Conservation (phyloP, 2,888 invertebrate genomes). For the Tyria jacobaeae region DNA sequence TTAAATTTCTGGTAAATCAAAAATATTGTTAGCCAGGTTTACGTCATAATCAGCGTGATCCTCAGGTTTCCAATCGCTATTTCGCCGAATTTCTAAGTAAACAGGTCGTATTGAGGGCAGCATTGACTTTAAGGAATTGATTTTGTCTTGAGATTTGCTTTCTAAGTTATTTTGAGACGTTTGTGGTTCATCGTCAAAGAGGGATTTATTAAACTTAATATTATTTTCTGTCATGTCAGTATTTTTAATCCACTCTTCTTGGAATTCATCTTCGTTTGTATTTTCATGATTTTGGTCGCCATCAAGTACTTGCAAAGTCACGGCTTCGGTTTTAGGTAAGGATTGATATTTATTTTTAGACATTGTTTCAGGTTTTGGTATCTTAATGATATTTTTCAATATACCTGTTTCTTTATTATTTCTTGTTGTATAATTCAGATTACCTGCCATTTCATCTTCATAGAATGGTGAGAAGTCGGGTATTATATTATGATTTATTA, state of each 20-base stretch:
- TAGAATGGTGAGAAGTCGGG: background rate
- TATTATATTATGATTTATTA: background rate
- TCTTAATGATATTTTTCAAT: slow-evolving; percentile 14
- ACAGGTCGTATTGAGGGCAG: slow-evolving; percentile 59
- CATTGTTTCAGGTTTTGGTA: slow-evolving; percentile 3
- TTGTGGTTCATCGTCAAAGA: slow-evolving; percentile 2
- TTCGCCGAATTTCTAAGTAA: slow-evolving; percentile 65
- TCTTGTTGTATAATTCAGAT: background rate
- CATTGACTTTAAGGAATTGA: slow-evolving; percentile 52
- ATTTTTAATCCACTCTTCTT: slow-evolving; percentile 48
- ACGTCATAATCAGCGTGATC: slow-evolving; percentile 61
- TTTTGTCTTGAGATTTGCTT: slow-evolving; percentile 34
- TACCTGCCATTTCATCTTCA: background rate
- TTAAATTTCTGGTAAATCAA: slow-evolving; percentile 44
- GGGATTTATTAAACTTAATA: slow-evolving; percentile 15
- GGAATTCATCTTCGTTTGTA: slow-evolving; percentile 42
- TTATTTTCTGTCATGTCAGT: slow-evolving; percentile 8
- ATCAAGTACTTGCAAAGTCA: background rate
- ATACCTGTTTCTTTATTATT: slow-evolving; percentile 9
- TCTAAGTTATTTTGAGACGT: slow-evolving; percentile 2
- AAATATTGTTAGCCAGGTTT: slow-evolving; percentile 52
- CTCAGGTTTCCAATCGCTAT: slow-evolving; percentile 61
- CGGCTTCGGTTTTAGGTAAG: background rate
- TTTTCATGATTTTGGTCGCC: slow-evolving; percentile 17
- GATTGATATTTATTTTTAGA: background rate